These are phyloP conservation scores for Brachypodius melanocephalos DNA, from an alignment of 2,113 vertebrate genomes.

Conservation along the genomic window DNA sequence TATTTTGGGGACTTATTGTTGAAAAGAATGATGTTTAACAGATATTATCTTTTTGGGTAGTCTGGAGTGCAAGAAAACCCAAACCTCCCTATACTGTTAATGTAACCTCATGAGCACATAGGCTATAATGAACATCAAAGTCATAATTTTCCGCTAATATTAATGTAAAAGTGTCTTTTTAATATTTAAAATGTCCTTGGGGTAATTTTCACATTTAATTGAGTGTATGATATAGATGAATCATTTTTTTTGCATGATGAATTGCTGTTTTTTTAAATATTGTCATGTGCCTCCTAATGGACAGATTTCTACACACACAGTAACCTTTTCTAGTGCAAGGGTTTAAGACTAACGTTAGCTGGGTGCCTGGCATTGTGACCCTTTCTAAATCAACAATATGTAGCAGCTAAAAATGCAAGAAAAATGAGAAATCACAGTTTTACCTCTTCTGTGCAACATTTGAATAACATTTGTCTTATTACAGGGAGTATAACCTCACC, in stretches of 20 bases:
- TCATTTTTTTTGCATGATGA: not conserved
- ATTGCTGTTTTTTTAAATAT: not conserved
- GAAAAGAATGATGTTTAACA: not conserved
- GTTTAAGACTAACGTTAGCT: not conserved
- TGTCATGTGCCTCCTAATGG: not conserved
- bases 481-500: not conserved
- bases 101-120: not conserved
- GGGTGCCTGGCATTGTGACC: not conserved
- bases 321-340: not conserved
- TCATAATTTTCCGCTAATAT: not conserved
- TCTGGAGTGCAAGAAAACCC: not conserved
- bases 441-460: not conserved
- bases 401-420: not conserved
- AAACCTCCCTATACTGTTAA: not conserved
- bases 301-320: not conserved
- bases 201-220: not conserved
- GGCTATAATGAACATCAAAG: not conserved
- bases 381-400: not conserved
- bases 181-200: conserved; percentile 9
- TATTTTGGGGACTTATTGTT: not conserved
- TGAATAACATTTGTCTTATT: not conserved
- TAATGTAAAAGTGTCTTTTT: not conserved
- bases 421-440: not conserved
- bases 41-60: not conserved
- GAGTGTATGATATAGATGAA: not conserved